These are phyloP conservation scores for Lithobates pipiens DNA, from an alignment of 2,797 vertebrate species.

Conservation along the genomic window DNA sequence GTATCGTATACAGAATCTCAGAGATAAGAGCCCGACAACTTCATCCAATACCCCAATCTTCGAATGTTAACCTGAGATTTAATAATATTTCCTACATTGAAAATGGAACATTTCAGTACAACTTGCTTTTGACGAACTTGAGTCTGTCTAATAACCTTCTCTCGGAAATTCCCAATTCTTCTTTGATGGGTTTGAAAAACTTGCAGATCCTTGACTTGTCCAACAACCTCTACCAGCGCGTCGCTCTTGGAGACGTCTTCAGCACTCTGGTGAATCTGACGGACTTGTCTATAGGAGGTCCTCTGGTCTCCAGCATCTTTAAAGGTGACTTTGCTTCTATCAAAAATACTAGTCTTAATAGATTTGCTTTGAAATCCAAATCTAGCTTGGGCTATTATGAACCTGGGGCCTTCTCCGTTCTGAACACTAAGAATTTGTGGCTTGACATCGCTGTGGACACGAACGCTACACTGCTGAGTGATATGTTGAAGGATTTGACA, in stretches of 20 bases:
- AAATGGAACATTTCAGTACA: conserved; percentile 74
- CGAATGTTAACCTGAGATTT: conserved; percentile 72
- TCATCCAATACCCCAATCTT: conserved; percentile 71
- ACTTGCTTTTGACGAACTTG: conserved; percentile 75
- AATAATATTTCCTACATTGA: conserved; percentile 83
- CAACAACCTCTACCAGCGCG: conserved; percentile 81
- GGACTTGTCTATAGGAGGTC: conserved; percentile 80
- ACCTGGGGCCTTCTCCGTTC: conserved; percentile 76
- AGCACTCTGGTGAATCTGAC: conserved; percentile 70
- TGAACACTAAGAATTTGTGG: conserved; percentile 76
- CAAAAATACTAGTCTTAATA: conserved; percentile 71
- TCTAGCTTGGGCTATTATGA: conserved; percentile 78
- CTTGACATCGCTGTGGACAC: conserved; percentile 82
- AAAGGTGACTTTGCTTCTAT: conserved; percentile 75
- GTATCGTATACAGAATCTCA: conserved; percentile 80
- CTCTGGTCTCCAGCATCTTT: conserved; percentile 73
- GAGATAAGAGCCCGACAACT: conserved; percentile 68
- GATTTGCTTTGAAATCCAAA: conserved; percentile 82
- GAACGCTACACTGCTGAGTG: conserved; percentile 66
- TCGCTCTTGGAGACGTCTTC: conserved; percentile 72
- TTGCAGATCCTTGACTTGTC: conserved; percentile 77
- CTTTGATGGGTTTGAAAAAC: conserved; percentile 73
- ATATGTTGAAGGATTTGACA: conserved; percentile 78
- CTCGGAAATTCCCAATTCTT: conserved; percentile 73
- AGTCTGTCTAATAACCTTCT: conserved; percentile 86